A percentile compares a stretch with the other conserved stretches of the same genome.
Evolutionary conservation across 37 sponge, comb jelly and placozoan species (phyloP).

Genomic region (Theonella swinhoei): DNA sequence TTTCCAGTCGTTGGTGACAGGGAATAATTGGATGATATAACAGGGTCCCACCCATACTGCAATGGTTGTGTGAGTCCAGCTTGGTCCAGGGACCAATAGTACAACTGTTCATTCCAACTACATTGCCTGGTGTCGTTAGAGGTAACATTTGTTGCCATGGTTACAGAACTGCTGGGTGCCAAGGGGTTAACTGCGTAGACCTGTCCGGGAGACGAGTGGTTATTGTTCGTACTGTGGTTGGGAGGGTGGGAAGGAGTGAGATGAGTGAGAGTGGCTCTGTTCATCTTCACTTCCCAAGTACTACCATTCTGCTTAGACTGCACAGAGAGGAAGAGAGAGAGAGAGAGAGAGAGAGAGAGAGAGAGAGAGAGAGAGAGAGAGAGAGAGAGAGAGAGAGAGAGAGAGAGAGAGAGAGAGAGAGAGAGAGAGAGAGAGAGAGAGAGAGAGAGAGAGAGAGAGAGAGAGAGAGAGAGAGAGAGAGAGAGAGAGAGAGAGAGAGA

Average conservation of each 20-base stretch:
- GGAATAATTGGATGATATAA: neutral
- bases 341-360: neutral
- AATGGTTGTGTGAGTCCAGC: neutral
- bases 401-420: conserved; percentile 55
- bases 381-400: conserved; percentile 26
- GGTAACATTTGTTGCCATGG: neutral
- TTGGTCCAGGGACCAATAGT: neutral
- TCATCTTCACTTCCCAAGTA: no score
- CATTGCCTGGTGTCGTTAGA: neutral
- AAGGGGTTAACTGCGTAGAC: neutral
- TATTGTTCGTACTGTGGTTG: neutral
- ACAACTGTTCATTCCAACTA: neutral
- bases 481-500: conserved; percentile 33
- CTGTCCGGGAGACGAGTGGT: neutral
- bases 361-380: neutral
- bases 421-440: conserved; percentile 33
- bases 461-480: conserved; percentile 55
- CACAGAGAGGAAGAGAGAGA: neutral
- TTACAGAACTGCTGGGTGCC: neutral
- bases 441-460: conserved; percentile 27
- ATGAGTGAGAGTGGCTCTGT: no score
- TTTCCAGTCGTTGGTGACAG: neutral
- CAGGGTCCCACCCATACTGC: neutral
- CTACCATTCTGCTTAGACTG: neutral
- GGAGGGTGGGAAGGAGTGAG: neutral